A percentile compares a stretch with the other conserved stretches of the same genome.
These are phyloP conservation scores for Saccostrea cuccullata DNA, from an alignment of 1,140 invertebrate genomes.

Conservation along the genomic window DNA sequence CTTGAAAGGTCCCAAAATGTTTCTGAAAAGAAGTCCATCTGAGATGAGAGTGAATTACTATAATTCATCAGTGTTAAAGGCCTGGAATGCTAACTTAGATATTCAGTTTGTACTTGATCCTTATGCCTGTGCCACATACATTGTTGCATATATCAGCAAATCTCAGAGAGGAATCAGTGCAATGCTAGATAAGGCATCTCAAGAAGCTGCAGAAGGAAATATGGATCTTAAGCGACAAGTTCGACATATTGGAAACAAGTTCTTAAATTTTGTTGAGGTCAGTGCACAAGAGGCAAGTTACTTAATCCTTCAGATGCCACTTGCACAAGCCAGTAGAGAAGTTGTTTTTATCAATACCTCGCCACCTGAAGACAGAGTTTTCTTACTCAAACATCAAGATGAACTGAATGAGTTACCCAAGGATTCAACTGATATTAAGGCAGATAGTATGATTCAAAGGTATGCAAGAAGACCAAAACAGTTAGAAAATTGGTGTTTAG, in stretches of 20 bases:
- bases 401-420: conserved; percentile 15
- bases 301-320: conserved; percentile 53
- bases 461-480: conserved; percentile 41
- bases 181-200: conserved; percentile 43
- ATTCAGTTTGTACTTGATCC: conserved; percentile 63
- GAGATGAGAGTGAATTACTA: too few relatives aligned
- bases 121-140: conserved; percentile 60
- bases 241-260: conserved; percentile 41
- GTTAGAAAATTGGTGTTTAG: conserved; percentile 40
- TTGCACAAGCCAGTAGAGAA: conserved; percentile 42
- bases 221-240: conserved; percentile 40
- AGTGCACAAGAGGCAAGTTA: conserved; percentile 53
- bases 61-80: too few relatives aligned
- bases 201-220: conserved; percentile 55
- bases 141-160: conserved; percentile 56
- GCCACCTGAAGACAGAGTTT: conserved; percentile 39
- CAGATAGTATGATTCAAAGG: conserved; percentile 26
- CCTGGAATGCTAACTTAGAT: too few relatives aligned
- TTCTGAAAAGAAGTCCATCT: too few relatives aligned
- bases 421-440: conserved; percentile 41
- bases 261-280: conserved; percentile 45
- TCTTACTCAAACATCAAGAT: conserved; percentile 27
- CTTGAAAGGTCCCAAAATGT: conserved; percentile 45
- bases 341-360: conserved; percentile 59
- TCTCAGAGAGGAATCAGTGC: conserved; percentile 57